These are phyloP conservation scores for Struthio camelus DNA, from an alignment of 2,113 vertebrate species.

Conservation along the genomic window DNA sequence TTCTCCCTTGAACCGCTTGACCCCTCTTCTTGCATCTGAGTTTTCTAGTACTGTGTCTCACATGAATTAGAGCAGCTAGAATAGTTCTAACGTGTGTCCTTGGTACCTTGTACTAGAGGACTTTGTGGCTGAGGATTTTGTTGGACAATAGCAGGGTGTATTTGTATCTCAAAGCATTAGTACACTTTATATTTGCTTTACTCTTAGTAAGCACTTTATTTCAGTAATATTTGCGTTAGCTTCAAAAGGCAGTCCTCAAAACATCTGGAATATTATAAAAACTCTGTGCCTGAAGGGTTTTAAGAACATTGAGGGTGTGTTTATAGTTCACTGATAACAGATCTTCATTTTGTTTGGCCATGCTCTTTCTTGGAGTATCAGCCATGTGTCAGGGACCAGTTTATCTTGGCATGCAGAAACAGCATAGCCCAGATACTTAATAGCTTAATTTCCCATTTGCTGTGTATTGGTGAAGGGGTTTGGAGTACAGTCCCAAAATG, in stretches of 20 bases:
- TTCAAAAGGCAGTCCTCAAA: not conserved
- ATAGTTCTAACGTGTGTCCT: not conserved
- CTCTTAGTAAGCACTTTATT: not conserved
- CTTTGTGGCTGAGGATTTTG: not conserved
- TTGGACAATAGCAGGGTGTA: not conserved
- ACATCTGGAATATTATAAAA: not conserved
- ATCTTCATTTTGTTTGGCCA: not conserved
- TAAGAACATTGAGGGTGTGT: not conserved
- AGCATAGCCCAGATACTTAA: not conserved
- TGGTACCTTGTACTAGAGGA: not conserved
- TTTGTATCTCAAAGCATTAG: not conserved
- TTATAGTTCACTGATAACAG: not conserved
- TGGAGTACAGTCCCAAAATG: not conserved
- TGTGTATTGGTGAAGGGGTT: not conserved
- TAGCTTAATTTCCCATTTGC: not conserved
- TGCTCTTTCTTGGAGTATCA: not conserved
- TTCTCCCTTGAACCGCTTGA: not conserved
- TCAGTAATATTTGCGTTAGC: not conserved
- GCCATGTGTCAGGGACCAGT: not conserved
- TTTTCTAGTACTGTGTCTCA: not conserved
- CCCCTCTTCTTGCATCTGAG: not conserved
- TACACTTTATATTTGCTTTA: not conserved
- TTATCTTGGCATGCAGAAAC: fast-evolving
- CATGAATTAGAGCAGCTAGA: not conserved
- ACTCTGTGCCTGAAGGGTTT: not conserved